phyloP scores from a whole-genome alignment of 2,113 vertebrate genomes.

The Xenopus tropicalis region DNA sequence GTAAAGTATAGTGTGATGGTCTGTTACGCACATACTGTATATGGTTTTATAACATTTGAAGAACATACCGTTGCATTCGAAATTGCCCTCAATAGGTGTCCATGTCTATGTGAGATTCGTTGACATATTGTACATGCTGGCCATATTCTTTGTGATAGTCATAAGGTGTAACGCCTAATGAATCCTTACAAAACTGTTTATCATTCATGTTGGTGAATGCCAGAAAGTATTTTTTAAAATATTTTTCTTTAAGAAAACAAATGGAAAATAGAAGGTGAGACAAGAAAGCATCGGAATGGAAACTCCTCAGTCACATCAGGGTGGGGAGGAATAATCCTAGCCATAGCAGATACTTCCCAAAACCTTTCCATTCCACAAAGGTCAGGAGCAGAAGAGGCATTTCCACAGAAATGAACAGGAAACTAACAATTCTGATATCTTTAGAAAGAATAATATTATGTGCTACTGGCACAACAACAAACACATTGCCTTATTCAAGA shows the following conservation, averaged over 20 bases:
- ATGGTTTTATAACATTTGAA: no score
- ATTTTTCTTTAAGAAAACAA: neutral
- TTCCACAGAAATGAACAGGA: constrained; percentile 31
- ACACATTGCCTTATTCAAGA: constrained; percentile 21
- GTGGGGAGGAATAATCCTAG: constrained; percentile 28
- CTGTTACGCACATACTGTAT: no score
- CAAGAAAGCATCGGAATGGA: constrained; percentile 29
- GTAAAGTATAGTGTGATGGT: no score
- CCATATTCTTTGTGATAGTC: no score
- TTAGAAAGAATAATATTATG: constrained; percentile 30
- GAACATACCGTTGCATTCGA: no score
- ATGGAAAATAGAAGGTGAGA: neutral
- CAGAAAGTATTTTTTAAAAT: neutral
- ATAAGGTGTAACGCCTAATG: no score
- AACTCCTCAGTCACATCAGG: constrained; percentile 36
- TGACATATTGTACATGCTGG: no score
- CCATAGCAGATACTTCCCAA: constrained; percentile 8
- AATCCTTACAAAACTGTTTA: no score
- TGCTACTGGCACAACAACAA: constrained; percentile 37
- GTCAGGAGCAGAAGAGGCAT: constrained; percentile 34
- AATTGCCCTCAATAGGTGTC: no score
- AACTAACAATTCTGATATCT: constrained; percentile 23
- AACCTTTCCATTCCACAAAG: constrained; percentile 35
- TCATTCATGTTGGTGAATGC: no score
- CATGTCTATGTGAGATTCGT: no score